phyloP scores from a whole-genome alignment of 2,797 vertebrate genomes.

The Sebastes oblongus region DNA sequence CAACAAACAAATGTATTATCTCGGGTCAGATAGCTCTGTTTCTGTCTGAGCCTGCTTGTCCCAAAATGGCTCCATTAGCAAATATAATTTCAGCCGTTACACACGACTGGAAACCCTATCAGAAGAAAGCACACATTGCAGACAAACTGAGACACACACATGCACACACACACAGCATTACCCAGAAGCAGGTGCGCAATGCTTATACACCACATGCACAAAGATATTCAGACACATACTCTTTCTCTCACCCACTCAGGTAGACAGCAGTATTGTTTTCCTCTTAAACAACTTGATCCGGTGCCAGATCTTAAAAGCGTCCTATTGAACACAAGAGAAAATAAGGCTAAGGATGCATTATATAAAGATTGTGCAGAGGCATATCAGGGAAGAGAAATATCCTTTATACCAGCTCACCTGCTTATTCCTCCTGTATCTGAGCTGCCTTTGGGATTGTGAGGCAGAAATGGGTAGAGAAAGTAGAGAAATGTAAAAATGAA shows the following conservation, averaged over 20 bases:
- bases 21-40: constrained; percentile 65
- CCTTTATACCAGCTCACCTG: constrained; percentile 8
- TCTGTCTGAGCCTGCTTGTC: constrained; percentile 61
- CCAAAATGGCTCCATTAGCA: constrained; percentile 74
- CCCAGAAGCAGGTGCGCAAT: constrained; percentile 12
- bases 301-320: constrained; percentile 53
- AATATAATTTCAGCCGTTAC: constrained; percentile 77
- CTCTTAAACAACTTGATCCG: constrained; percentile 54
- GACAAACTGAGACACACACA: constrained; percentile 14
- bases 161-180: background rate
- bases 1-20: constrained; percentile 63
- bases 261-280: constrained; percentile 36
- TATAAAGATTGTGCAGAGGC: constrained; percentile 18
- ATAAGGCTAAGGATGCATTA: constrained; percentile 28
- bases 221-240: background rate
- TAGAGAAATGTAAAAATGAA: constrained; percentile 14
- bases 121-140: constrained; percentile 43
- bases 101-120: constrained; percentile 70
- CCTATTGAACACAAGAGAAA: constrained; percentile 42
- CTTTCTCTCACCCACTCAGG: background rate
- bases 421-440: constrained; percentile 18
- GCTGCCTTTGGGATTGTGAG: constrained; percentile 22
- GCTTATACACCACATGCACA: constrained; percentile 13
- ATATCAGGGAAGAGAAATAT: constrained; percentile 26
- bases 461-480: constrained; percentile 3